phyloP scores from a whole-genome alignment of 2,888 invertebrate species.

The Siphonodentalium dalli region DNA sequence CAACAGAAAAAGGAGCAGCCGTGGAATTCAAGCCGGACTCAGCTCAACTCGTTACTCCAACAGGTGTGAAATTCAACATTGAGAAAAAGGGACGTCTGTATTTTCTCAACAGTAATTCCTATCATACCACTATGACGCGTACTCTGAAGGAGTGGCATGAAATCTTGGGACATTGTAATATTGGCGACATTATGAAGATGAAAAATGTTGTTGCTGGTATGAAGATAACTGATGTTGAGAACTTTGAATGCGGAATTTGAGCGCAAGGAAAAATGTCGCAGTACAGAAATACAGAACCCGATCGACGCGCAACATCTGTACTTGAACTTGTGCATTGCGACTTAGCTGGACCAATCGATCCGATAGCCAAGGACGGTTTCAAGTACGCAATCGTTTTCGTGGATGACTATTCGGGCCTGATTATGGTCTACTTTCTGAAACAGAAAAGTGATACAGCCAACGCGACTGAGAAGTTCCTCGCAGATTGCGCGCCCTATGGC shows the following conservation, averaged over 20 bases:
- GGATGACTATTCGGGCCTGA: constrained; percentile 18
- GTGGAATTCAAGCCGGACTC: constrained; percentile 18
- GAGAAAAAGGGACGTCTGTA: constrained; percentile 21
- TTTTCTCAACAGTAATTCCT: constrained; percentile 21
- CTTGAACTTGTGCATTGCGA: constrained; percentile 11
- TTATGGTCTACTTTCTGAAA: constrained; percentile 9
- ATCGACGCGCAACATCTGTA: constrained; percentile 10
- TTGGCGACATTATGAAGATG: constrained; percentile 15
- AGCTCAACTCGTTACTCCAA: constrained; percentile 1
- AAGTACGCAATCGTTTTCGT: constrained; percentile 20
- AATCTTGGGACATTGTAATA: constrained; percentile 29
- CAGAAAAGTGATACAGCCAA: constrained; percentile 12
- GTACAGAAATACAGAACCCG: constrained; percentile 15
- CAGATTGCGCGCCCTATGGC: constrained; percentile 15
- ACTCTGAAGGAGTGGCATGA: constrained; percentile 22
- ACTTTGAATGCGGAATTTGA: constrained; percentile 16
- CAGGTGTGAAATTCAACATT: constrained; percentile 24
- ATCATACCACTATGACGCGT: no score
- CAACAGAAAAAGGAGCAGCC: no score
- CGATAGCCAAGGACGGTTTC: constrained; percentile 18
- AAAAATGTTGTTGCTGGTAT: no score
- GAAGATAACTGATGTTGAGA: constrained; percentile 4
- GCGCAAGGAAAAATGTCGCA: constrained; percentile 22
- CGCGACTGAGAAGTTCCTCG: constrained; percentile 14
- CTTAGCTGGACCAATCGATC: constrained; percentile 21